phyloP scores from a whole-genome alignment of 2,797 vertebrate species.

The Percopsis omiscomaycus region DNA sequence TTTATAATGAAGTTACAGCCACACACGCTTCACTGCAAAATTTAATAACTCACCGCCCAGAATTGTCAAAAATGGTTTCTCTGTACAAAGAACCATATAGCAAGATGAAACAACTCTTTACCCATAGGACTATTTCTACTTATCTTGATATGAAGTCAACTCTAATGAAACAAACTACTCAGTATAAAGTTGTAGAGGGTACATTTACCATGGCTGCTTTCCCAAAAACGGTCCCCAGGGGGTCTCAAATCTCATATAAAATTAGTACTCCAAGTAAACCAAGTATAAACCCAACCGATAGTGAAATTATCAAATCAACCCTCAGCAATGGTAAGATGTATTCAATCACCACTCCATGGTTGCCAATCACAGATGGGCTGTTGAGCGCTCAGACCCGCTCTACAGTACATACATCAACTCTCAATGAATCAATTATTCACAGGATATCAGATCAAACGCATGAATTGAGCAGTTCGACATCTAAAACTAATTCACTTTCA shows the following conservation, averaged over 20 bases:
- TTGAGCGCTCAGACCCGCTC: constrained; percentile 40
- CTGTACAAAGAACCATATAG: constrained; percentile 18
- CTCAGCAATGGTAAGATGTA: constrained; percentile 14
- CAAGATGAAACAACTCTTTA: constrained; percentile 13
- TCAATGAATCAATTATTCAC: constrained; percentile 60
- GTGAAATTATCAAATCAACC: constrained; percentile 22
- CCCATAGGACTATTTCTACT: not conserved
- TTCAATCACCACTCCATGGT: constrained; percentile 22
- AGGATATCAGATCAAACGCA: constrained; percentile 35
- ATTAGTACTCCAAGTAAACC: constrained; percentile 12
- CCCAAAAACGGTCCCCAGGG: constrained; percentile 2
- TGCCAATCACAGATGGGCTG: constrained; percentile 29
- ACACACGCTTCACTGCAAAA: constrained; percentile 30
- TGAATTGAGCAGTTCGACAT: constrained; percentile 32
- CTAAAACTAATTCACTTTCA: constrained; percentile 24
- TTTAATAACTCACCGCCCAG: constrained; percentile 23
- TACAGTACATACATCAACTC: constrained; percentile 48
- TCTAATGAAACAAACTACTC: constrained; percentile 8
- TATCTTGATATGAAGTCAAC: not conserved
- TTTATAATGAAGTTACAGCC: constrained; percentile 43
- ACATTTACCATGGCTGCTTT: constrained; percentile 2
- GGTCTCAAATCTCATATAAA: constrained; percentile 4
- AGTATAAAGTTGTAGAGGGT: constrained; percentile 7
- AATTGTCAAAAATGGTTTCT: constrained; percentile 23
- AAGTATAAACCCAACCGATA: constrained; percentile 9